Percentiles rank a stretch among this genome's conserved stretches.
Evolutionary conservation across 2,113 vertebrate genomes (phyloP).

Genomic region (Lonchura striata): DNA sequence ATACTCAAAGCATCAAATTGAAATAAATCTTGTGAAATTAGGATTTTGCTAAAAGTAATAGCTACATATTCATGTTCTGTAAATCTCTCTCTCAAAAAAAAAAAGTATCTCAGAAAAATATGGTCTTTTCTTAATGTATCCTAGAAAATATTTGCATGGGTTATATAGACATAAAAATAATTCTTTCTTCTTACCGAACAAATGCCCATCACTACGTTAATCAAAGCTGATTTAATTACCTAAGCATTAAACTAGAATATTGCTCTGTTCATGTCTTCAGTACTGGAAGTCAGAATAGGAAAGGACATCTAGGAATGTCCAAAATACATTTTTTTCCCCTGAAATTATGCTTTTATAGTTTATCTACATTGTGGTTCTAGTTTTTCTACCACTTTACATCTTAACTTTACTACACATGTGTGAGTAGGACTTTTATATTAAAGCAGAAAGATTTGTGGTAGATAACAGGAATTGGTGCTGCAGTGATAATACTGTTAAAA

Average conservation of each 20-base stretch:
- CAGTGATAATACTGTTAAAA: not conserved
- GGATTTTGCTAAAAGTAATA: not conserved
- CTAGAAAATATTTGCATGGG: not conserved
- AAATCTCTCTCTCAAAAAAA: not conserved
- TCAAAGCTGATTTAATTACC: not conserved
- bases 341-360: not conserved
- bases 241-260: not conserved
- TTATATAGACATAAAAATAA: not conserved
- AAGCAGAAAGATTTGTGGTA: not conserved
- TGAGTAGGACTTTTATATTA: not conserved
- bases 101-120: not conserved
- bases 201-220: not conserved
- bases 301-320: not conserved
- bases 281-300: not conserved
- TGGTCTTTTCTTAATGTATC: not conserved
- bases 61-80: not conserved
- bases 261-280: not conserved
- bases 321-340: not conserved
- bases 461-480: not conserved
- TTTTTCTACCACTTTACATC: not conserved
- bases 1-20: not conserved
- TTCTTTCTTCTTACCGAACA: not conserved
- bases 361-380: not conserved
- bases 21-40: not conserved
- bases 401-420: fast-evolving